Percentiles rank a stretch among this genome's conserved stretches.
These are phyloP conservation scores for Ganaspis brasiliensis DNA, from an alignment of 2,888 invertebrate genomes.

Conservation along the genomic window DNA sequence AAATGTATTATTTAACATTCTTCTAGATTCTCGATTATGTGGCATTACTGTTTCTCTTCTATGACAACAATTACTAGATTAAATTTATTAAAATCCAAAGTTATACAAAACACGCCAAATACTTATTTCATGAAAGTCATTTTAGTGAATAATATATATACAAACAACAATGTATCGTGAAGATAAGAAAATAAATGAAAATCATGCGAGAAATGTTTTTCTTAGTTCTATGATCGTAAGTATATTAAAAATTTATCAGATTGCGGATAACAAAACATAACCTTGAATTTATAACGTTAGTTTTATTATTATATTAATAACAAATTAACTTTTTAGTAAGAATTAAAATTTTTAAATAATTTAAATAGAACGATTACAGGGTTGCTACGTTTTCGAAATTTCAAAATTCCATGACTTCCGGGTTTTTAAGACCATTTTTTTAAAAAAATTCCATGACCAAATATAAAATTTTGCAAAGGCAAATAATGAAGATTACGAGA, in stretches of 20 bases:
- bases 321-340: too few relatives aligned
- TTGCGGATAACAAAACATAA: not conserved
- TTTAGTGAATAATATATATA: not conserved
- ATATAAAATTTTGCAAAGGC: too few relatives aligned
- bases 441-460: too few relatives aligned
- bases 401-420: too few relatives aligned
- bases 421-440: too few relatives aligned
- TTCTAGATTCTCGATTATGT: not conserved
- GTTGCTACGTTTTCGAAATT: too few relatives aligned
- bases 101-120: not conserved
- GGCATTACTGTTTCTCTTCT: not conserved
- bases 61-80: not conserved
- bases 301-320: too few relatives aligned
- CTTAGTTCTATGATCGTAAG: conserved; percentile 74
- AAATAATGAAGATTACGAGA: too few relatives aligned
- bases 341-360: too few relatives aligned
- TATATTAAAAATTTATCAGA: conserved; percentile 48
- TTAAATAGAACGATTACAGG: too few relatives aligned
- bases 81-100: not conserved
- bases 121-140: too few relatives aligned
- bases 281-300: too few relatives aligned
- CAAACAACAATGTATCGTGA: conserved; percentile 59
- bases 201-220: conserved; percentile 65
- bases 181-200: conserved; percentile 45
- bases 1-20: not conserved